A percentile compares a stretch with the other conserved stretches of the same genome.
These are phyloP conservation scores for Procapra przewalskii DNA, from an alignment of 2,113 vertebrate species.

Conservation along the genomic window DNA sequence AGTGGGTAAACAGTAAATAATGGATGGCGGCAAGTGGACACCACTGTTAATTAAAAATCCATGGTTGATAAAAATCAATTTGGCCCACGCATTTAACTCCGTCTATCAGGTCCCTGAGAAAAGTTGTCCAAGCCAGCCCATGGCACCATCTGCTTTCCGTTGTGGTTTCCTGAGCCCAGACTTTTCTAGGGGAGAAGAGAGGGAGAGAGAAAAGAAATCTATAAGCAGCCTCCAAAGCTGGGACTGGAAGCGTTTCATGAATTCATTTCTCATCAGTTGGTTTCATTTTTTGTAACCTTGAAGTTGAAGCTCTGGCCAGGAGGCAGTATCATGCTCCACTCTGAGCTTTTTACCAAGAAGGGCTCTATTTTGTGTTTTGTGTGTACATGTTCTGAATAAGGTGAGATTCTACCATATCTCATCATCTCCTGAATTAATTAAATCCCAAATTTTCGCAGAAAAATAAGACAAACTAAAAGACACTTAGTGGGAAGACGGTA, in stretches of 20 bases:
- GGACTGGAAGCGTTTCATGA: not conserved
- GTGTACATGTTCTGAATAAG: not conserved
- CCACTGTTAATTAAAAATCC: conserved; percentile 69
- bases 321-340: rapidly evolving
- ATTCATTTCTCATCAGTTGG: not conserved
- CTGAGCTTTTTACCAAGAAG: not conserved
- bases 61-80: conserved; percentile 68
- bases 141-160: not conserved
- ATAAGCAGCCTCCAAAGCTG: not conserved
- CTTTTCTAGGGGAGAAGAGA: not conserved
- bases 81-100: conserved; percentile 29
- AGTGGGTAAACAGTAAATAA: conserved; percentile 71
- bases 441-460: not conserved
- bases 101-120: conserved; percentile 2
- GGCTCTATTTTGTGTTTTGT: rapidly evolving
- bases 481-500: rapidly evolving
- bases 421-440: not conserved
- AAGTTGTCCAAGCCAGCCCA: not conserved
- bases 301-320: not conserved
- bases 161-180: not conserved
- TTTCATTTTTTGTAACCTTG: not conserved
- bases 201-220: not conserved
- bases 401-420: not conserved
- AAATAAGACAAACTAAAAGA: not conserved
- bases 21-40: conserved; percentile 59